Base-by-base conservation (phyloP, 2,888 invertebrate genomes). In the Holacanthella duospinosa region DNA sequence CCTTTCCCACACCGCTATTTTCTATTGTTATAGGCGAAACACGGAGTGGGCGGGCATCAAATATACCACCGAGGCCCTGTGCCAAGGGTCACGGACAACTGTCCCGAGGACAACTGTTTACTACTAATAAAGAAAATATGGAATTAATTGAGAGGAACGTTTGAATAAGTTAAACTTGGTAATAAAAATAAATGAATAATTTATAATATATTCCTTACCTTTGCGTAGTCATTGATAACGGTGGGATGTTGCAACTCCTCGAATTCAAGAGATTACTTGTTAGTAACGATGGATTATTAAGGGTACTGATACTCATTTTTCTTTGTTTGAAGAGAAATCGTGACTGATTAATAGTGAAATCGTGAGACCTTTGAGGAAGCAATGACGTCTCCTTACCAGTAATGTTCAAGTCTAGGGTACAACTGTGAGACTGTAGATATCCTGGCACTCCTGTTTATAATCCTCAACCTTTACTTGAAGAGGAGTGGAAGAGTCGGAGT, bases 11-110 rank as follows among this genome's bases (percentile, higher is more conserved):
- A 80, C 83, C 84, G 83, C 81, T 83, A 83, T 84, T 83, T 83
- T 83, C 84, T 83, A 83, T 81, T 81, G 80, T 81, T 78, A 76
- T 75, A 76, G 77, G 77, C 72, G 75, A 75, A 74, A 83, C 83
- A 77, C 86, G 86, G 84, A 86, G 89, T 89, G 93, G 93, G 86
- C 86, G 94, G 94, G 95, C 95, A 96, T 94, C 94, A 95, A 26
- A 26, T 55, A 55, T 55, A 94, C 91, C 90, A 94, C 94, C 89
- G 94, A 93, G 94, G 94, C 93, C 93, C 93, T 85, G 91, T 88
- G 80, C 93, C 93, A 88, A 94, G 89, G 88, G 92, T 82, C 80
- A 84, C 82, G 79, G 80, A 81, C 59, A 64, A 43, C 55, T 65
- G 61, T 36, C 36, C 16, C 21, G 48, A 56, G 21, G 66, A 61